Conservation (phyloP, 2,888 invertebrate genomes). For the Dicranocentrus wangi region DNA sequence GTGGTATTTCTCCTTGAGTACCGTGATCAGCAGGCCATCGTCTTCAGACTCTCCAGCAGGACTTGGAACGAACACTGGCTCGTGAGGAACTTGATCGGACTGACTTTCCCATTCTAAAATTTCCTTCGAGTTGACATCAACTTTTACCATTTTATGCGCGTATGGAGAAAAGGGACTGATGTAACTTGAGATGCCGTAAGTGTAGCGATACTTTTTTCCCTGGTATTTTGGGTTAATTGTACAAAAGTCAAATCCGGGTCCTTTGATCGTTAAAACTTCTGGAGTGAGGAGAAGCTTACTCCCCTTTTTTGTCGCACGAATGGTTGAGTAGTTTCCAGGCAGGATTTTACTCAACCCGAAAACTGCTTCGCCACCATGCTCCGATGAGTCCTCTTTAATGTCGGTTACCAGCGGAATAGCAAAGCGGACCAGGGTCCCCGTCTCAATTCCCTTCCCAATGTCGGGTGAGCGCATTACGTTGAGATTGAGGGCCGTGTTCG, state of each 20-base stretch:
- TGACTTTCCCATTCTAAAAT: constrained; percentile 74
- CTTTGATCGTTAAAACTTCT: constrained; percentile 64
- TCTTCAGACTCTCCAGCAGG: constrained; percentile 76
- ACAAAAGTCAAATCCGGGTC: constrained; percentile 76
- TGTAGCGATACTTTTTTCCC: constrained; percentile 75
- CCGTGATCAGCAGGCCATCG: constrained; percentile 75
- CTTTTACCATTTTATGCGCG: constrained; percentile 75
- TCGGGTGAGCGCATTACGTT: constrained; percentile 44
- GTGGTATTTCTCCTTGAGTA: constrained; percentile 73
- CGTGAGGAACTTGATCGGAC: constrained; percentile 74
- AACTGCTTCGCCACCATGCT: constrained; percentile 17
- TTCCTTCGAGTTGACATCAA: constrained; percentile 74
- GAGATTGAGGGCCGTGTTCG: constrained; percentile 54
- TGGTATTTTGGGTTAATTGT: constrained; percentile 75
- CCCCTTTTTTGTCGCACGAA: constrained; percentile 74
- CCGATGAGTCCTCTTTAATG: constrained; percentile 45
- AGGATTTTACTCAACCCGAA: constrained; percentile 73
- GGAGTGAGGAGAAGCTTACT: constrained; percentile 73
- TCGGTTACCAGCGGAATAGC: constrained; percentile 47
- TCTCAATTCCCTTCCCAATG: constrained; percentile 50
- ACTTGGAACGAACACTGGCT: constrained; percentile 76
- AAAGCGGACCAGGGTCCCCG: constrained; percentile 56
- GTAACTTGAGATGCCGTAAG: constrained; percentile 76
- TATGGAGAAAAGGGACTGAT: constrained; percentile 62
- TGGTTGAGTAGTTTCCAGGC: constrained; percentile 74